Evolutionary conservation across 1,140 invertebrate genomes (phyloP), one percentile per base, ranked within the genome.

Genomic region (Rhopalosiphum padi): DNA sequence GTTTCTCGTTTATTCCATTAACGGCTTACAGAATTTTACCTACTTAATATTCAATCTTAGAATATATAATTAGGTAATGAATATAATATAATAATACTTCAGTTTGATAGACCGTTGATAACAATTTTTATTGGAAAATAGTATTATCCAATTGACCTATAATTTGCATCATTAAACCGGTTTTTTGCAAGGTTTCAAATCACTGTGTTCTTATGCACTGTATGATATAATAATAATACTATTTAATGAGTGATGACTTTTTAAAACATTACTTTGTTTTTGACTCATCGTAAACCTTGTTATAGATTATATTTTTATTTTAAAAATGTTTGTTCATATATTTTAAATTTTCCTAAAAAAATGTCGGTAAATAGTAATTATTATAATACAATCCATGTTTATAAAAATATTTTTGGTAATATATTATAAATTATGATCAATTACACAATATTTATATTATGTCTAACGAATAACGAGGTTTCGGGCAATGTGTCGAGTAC

Each of bases 101-200:
- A n/a, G 15, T 68, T 68, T 68, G 11, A n/a, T 68, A 68, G 30
- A n/a, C n/a, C 18, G 60, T n/a, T 37, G 82, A 83, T 37, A 83
- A 41, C 3, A 83, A 8, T 43, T 86, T 43, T 85, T 85, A 82
- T 82, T 86, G 3, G 11, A 85, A 85, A 85, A 85, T 25, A 85
- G 23, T 41, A 86, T 86, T 86, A 86, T 86, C 11, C 41, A 86
- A 86, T 86, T 43, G 41, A 86, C 83, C 83, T 86, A 86, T 86
- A 25, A 86, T 86, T 86, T 86, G 83, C 83, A 86, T 86, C 37
- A 86, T 86, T 86, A 43, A 41, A 86, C 83, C 83, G 83, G 83
- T 86, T 86, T 68, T 86, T 37, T 23, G 23, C 37, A 25, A 43
- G 83, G 83, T 86, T 86, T 41, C 9, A 86, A 86, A 86, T 43